Percentiles rank a stretch among this genome's conserved stretches.
phyloP scores from a whole-genome alignment of 2,113 vertebrate species.

The Gallinago jamesoni region DNA sequence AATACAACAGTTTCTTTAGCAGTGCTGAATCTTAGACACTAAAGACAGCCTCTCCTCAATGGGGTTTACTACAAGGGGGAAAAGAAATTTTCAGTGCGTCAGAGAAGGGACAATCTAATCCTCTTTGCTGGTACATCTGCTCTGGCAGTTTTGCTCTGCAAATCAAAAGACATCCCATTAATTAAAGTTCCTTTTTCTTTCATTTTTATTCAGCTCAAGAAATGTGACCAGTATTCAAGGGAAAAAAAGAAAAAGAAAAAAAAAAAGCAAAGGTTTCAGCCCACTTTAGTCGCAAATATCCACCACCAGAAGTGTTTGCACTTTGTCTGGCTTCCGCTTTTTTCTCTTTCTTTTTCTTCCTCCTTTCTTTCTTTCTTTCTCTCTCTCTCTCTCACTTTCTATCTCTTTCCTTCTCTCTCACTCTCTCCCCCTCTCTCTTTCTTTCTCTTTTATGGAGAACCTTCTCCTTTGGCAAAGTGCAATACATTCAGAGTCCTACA shows the following conservation, averaged over 20 bases:
- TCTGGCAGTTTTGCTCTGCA: constrained; percentile 83
- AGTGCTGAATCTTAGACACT: constrained; percentile 82
- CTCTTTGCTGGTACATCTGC: constrained; percentile 90
- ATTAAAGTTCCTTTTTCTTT: constrained; percentile 85
- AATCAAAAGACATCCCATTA: constrained; percentile 88
- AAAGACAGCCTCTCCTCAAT: constrained; percentile 85
- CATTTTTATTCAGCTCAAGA: constrained; percentile 86
- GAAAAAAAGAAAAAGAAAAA: not conserved
- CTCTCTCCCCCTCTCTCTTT: not conserved
- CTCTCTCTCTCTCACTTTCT: not conserved
- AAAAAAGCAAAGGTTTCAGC: constrained; percentile 16
- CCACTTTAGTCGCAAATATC: constrained; percentile 72
- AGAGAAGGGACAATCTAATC: constrained; percentile 90
- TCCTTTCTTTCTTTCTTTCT: not conserved
- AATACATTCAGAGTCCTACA: constrained; percentile 79
- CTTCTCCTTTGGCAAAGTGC: constrained; percentile 76
- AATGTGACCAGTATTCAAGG: constrained; percentile 81
- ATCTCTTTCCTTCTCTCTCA: not conserved
- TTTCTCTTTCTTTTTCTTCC: constrained; percentile 48
- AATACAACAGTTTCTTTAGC: constrained; percentile 86
- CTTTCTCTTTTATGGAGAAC: constrained; percentile 53
- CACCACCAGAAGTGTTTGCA: constrained; percentile 69
- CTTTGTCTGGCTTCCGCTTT: constrained; percentile 70
- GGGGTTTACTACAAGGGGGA: constrained; percentile 78
- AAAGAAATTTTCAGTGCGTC: constrained; percentile 81